Percentiles rank a stretch among this genome's conserved stretches.
phyloP scores from a whole-genome alignment of 2,797 vertebrate genomes.

The Syngnathus acus region DNA sequence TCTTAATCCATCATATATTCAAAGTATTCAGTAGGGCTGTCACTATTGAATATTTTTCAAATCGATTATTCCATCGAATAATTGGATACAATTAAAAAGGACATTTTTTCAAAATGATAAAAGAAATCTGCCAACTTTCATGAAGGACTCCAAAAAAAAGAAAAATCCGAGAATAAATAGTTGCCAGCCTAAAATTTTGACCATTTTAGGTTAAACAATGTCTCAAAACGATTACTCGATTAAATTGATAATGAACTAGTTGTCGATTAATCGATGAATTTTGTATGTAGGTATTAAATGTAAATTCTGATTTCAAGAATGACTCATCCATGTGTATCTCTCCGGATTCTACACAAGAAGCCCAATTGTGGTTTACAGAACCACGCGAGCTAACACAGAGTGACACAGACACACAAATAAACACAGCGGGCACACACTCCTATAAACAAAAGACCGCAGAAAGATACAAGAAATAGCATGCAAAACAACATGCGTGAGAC shows the following conservation, averaged over 20 bases:
- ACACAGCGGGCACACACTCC: not conserved
- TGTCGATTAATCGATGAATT: too few species aligned
- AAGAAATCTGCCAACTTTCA: too few species aligned
- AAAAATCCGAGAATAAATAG: too few species aligned
- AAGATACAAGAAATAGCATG: not conserved
- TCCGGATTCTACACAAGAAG: not conserved
- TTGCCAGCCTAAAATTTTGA: too few species aligned
- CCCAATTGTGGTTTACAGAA: not conserved
- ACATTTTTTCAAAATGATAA: too few species aligned
- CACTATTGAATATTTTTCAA: too few species aligned
- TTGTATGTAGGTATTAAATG: not conserved
- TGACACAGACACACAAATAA: constrained; percentile 1
- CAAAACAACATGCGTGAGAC: not conserved
- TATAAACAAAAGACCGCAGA: not conserved
- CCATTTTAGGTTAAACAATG: too few species aligned
- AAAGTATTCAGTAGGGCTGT: not conserved
- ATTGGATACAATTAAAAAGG: too few species aligned
- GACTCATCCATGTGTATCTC: not conserved
- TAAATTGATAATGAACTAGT: too few species aligned
- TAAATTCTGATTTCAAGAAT: constrained; percentile 11
- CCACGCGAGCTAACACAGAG: not conserved
- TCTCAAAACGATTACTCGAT: too few species aligned
- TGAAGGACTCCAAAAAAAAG: too few species aligned
- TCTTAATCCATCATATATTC: constrained; percentile 10
- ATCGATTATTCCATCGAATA: too few species aligned